phyloP scores from a whole-genome alignment of 2,113 vertebrate genomes.

The Balaeniceps rex region DNA sequence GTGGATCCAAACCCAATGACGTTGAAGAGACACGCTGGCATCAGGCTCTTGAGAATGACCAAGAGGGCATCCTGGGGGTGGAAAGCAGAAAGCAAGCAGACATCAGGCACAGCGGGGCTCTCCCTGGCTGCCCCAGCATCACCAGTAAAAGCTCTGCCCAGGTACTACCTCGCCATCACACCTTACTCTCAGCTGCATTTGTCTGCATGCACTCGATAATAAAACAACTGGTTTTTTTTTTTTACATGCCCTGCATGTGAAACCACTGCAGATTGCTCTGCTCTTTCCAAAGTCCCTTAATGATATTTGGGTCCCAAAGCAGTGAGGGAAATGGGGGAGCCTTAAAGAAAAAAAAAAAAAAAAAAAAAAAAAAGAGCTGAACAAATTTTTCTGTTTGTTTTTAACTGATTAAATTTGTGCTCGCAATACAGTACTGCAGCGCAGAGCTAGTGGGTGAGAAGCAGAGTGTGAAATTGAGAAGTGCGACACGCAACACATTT shows the following conservation, averaged over 20 bases:
- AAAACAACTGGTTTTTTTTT: not conserved
- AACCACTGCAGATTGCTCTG: not conserved
- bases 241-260: not conserved
- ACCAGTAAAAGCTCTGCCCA: not conserved
- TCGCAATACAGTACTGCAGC: not conserved
- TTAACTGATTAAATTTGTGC: slow-evolving; percentile 2
- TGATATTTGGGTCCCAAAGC: not conserved
- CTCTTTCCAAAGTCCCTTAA: not conserved
- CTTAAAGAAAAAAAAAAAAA: not conserved
- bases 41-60: slow-evolving; percentile 90
- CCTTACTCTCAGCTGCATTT: not conserved
- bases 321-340: not conserved
- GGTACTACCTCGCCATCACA: not conserved
- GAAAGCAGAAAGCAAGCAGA: not conserved
- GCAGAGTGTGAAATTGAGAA: slow-evolving; percentile 51
- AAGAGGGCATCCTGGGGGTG: slow-evolving; percentile 84
- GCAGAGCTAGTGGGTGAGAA: slow-evolving; percentile 38
- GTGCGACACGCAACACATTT: slow-evolving; percentile 36
- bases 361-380: not conserved
- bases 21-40: slow-evolving; percentile 89
- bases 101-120: not conserved
- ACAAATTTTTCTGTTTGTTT: slow-evolving; percentile 24
- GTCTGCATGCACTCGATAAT: not conserved
- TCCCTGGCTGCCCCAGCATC: not conserved
- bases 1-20: slow-evolving; percentile 89